These are phyloP conservation scores for Liopterus haemorrhoidalis DNA, from an alignment of 2,888 invertebrate genomes.

Conservation along the genomic window DNA sequence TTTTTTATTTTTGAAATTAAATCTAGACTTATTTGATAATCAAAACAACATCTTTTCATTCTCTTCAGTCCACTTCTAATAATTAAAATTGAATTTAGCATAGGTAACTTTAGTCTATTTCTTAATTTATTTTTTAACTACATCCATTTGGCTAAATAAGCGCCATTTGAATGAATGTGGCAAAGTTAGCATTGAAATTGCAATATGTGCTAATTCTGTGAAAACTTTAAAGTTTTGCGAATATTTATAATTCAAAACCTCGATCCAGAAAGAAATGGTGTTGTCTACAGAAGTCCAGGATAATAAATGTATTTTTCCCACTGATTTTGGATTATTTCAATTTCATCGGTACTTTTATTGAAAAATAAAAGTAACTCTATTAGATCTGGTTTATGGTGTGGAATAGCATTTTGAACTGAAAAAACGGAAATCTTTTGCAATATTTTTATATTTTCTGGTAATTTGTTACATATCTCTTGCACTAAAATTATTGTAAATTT, in stretches of 20 bases:
- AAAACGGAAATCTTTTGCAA: conserved; percentile 2
- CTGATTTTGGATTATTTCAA: no score
- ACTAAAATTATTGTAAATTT: neutral
- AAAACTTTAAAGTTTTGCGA: no score
- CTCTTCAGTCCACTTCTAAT: conserved; percentile 6
- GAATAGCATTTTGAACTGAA: neutral
- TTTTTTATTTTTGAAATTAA: no score
- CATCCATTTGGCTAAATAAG: conserved; percentile 25
- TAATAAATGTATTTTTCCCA: no score
- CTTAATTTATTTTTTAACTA: conserved; percentile 26
- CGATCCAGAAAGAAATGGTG: no score
- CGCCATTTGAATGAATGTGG: conserved; percentile 25
- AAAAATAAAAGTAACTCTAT: no score
- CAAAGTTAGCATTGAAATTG: conserved; percentile 8
- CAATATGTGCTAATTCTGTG: no score
- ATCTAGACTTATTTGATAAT: conserved; percentile 12
- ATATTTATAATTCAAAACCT: no score
- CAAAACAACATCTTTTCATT: conserved; percentile 11
- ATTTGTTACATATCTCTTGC: neutral
- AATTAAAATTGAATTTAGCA: conserved; percentile 13
- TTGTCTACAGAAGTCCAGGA: no score
- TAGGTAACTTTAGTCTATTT: conserved; percentile 17
- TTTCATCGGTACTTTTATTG: no score
- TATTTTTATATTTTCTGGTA: conserved; percentile 4
- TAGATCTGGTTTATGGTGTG: neutral